Evolutionary conservation across 2,888 invertebrate genomes (phyloP).

Genomic region (Stomorhina lunata): DNA sequence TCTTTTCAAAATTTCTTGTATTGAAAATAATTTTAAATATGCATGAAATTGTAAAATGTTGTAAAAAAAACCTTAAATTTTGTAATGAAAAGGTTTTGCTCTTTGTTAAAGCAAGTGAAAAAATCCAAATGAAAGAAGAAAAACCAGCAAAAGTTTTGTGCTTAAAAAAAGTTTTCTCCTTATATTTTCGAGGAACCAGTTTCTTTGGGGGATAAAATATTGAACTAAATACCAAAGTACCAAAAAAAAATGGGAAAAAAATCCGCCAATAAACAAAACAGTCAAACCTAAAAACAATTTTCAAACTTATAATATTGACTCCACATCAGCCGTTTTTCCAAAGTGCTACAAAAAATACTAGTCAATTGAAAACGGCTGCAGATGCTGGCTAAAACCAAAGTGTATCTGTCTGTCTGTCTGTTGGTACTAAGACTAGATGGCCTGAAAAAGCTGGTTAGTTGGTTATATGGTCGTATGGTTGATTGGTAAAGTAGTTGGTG

Average conservation of each 20-base stretch:
- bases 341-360: too few relatives aligned
- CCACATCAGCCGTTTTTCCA: too few relatives aligned
- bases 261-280: constrained; percentile 4
- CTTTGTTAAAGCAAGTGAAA: constrained; percentile 11
- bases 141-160: neutral
- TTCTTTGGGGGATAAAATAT: constrained; percentile 58
- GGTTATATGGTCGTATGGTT: neutral
- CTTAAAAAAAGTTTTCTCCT: constrained; percentile 54
- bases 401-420: too few relatives aligned
- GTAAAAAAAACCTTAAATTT: constrained; percentile 12
- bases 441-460: neutral
- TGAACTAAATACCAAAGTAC: constrained; percentile 64
- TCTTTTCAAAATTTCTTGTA: neutral
- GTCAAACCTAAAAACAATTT: neutral
- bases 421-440: neutral
- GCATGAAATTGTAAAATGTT: neutral
- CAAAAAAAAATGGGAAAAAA: constrained; percentile 31
- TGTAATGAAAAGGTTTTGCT: neutral
- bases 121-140: neutral
- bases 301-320: too few relatives aligned
- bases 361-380: too few relatives aligned
- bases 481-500: constrained; percentile 13
- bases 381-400: too few relatives aligned
- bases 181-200: constrained; percentile 56
- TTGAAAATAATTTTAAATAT: neutral